These are phyloP conservation scores for Trichomycterus rosablanca DNA, from an alignment of 2,113 vertebrate species.

Conservation along the genomic window DNA sequence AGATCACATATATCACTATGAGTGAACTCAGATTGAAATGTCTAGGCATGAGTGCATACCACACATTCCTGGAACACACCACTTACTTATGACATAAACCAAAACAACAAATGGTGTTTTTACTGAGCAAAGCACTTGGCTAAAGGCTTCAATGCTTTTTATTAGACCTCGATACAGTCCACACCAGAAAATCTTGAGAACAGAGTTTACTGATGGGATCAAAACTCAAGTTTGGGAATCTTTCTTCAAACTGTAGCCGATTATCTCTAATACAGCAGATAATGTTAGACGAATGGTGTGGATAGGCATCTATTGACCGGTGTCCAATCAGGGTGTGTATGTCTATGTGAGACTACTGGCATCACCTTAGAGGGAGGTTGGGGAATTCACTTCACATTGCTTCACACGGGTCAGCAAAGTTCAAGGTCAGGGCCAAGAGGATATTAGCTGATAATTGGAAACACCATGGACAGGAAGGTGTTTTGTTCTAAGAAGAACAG, in stretches of 20 bases:
- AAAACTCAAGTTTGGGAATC: neutral
- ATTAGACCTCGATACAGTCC: neutral
- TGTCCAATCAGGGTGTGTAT: neutral
- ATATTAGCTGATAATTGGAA: slow-evolving; percentile 59
- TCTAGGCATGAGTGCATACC: slow-evolving; percentile 13
- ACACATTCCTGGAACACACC: slow-evolving; percentile 35
- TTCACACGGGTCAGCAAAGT: slow-evolving; percentile 45
- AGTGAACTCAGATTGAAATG: slow-evolving; percentile 26
- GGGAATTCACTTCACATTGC: slow-evolving; percentile 44
- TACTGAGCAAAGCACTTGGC: neutral
- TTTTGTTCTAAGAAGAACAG: slow-evolving; percentile 56
- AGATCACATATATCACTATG: slow-evolving; percentile 15
- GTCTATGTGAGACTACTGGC: neutral
- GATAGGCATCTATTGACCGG: neutral
- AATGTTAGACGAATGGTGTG: slow-evolving; percentile 1
- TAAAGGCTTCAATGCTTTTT: slow-evolving; percentile 6
- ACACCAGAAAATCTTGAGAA: too few relatives aligned
- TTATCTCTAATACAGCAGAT: neutral
- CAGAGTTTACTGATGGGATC: neutral
- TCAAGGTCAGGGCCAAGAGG: slow-evolving; percentile 56
- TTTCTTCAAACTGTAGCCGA: neutral
- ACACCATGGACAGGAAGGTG: slow-evolving; percentile 32
- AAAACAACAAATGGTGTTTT: slow-evolving; percentile 25
- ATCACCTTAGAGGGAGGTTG: neutral
- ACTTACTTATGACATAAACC: slow-evolving; percentile 32